phyloP scores from a whole-genome alignment of 2,888 invertebrate genomes.

The Philereme vetulata region DNA sequence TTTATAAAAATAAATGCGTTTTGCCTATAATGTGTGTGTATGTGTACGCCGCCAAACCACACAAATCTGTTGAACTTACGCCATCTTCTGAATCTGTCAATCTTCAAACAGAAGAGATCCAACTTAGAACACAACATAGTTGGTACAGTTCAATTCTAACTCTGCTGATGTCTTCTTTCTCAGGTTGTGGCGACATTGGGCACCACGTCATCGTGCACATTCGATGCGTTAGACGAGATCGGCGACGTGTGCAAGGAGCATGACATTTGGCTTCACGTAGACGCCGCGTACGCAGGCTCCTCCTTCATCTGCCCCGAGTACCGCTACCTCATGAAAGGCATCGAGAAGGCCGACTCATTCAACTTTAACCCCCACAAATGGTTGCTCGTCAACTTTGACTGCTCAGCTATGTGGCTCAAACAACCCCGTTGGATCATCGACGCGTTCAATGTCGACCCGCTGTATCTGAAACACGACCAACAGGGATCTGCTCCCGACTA shows the following conservation, averaged over 20 bases:
- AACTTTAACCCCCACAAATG: constrained; percentile 99
- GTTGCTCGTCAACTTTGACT: constrained; percentile 99
- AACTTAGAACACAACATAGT: no score
- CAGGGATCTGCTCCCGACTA: constrained; percentile 96
- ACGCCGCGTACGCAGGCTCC: constrained; percentile 98
- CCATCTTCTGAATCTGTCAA: no score
- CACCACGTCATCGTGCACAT: constrained; percentile 97
- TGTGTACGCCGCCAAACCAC: no score
- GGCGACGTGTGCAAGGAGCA: constrained; percentile 93
- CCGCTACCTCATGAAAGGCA: constrained; percentile 93
- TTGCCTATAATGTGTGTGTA: neutral
- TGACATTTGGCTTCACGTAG: constrained; percentile 96
- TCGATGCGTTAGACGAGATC: constrained; percentile 94
- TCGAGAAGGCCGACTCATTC: constrained; percentile 96
- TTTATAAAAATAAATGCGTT: neutral
- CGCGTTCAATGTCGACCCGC: constrained; percentile 98
- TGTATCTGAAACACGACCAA: constrained; percentile 97
- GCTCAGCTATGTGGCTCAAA: constrained; percentile 98
- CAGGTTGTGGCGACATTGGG: constrained; percentile 95
- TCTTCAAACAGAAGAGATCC: neutral
- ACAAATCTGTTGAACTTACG: no score
- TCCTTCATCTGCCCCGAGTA: constrained; percentile 99
- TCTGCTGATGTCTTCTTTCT: constrained; percentile 25
- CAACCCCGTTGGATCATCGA: constrained; percentile 95
- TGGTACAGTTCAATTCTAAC: neutral